These are phyloP conservation scores for Aplodontia rufa DNA, from an alignment of 2,113 vertebrate genomes.

Conservation along the genomic window DNA sequence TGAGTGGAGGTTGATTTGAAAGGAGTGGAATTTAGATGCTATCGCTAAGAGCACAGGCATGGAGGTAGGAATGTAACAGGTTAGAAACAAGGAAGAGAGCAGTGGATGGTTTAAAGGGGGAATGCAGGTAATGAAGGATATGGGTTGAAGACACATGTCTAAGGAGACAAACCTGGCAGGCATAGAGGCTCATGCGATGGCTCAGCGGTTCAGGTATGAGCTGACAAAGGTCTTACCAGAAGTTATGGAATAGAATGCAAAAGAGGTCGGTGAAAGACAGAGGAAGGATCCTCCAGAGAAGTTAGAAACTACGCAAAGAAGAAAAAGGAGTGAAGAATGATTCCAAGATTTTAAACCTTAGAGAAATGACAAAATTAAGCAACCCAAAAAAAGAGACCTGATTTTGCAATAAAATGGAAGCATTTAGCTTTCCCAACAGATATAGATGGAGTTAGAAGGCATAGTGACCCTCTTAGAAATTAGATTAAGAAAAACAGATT, in stretches of 20 bases:
- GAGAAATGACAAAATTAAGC: constrained; percentile 1
- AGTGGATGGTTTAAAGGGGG: background rate
- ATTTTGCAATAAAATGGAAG: constrained; percentile 4
- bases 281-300: background rate
- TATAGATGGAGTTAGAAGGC: background rate
- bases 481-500: constrained; percentile 12
- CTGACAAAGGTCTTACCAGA: background rate
- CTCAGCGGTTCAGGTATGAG: background rate
- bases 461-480: background rate
- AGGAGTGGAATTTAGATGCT: background rate
- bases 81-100: background rate
- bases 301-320: background rate
- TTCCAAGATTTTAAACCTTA: background rate
- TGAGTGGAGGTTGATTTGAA: background rate
- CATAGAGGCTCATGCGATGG: background rate
- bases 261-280: background rate
- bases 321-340: background rate
- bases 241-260: background rate
- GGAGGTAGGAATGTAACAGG: background rate
- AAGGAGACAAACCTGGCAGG: background rate
- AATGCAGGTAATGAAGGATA: background rate
- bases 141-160: background rate
- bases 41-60: background rate
- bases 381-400: background rate
- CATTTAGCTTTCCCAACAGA: background rate